These are phyloP conservation scores for Danio aesculapii DNA, from an alignment of 2,797 vertebrate genomes.

Conservation along the genomic window DNA sequence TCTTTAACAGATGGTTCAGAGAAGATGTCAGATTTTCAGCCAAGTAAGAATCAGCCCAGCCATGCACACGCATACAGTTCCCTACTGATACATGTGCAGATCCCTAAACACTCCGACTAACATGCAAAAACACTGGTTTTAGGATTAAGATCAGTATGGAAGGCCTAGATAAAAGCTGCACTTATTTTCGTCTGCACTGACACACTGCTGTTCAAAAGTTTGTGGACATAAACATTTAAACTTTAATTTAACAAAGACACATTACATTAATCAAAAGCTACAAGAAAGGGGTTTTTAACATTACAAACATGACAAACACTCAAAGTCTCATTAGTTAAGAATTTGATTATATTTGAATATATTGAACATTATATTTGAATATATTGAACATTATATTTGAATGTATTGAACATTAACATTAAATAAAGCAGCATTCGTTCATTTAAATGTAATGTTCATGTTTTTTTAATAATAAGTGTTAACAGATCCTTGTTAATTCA, in stretches of 20 bases:
- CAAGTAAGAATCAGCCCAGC: constrained; percentile 6
- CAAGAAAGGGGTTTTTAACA: no score
- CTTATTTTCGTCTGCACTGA: neutral
- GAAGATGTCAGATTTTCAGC: constrained; percentile 30
- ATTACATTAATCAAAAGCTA: neutral
- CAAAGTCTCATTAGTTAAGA: no score
- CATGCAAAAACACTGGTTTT: neutral
- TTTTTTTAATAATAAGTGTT: no score
- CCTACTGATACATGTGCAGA: neutral
- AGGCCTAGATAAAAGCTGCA: neutral
- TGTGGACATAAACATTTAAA: neutral
- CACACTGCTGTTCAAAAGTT: neutral
- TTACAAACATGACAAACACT: no score
- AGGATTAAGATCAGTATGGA: neutral
- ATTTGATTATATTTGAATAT: no score
- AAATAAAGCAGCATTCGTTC: no score
- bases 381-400: no score
- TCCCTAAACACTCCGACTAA: neutral
- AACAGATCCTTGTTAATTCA: no score
- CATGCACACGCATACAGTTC: neutral
- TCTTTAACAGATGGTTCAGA: constrained; percentile 37
- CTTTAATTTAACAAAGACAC: neutral
- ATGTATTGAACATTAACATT: no score
- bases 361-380: no score
- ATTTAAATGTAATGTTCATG: no score